These are phyloP conservation scores for Drosophila pseudoobscura DNA, from an alignment of 1,140 invertebrate species.

Conservation along the genomic window DNA sequence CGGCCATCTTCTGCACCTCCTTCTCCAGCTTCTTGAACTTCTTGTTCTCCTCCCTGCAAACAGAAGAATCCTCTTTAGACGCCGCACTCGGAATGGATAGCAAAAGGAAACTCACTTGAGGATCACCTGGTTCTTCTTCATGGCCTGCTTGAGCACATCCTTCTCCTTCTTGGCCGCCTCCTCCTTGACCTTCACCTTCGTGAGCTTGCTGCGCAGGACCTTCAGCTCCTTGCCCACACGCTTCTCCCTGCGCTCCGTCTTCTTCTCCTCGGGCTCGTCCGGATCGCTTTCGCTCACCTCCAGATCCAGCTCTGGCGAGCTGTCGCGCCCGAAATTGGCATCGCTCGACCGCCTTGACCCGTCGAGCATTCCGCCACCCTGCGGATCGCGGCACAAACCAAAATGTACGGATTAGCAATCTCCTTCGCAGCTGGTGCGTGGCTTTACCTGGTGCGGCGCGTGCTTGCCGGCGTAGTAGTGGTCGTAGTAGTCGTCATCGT, in stretches of 20 bases:
- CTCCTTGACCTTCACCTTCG: conserved; percentile 90
- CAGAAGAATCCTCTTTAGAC: neutral
- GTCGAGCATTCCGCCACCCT: conserved; percentile 75
- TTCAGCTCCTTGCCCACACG: conserved; percentile 89
- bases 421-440: conserved; percentile 2
- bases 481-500: conserved; percentile 66
- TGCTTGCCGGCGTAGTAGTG: conserved; percentile 32
- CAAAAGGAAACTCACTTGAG: conserved; percentile 84
- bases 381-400: conserved; percentile 7
- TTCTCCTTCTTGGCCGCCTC: conserved; percentile 91
- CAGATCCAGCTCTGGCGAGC: conserved; percentile 83
- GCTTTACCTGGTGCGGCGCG: conserved; percentile 65
- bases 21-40: conserved; percentile 91
- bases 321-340: conserved; percentile 71
- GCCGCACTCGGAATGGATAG: neutral
- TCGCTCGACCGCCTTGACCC: conserved; percentile 76
- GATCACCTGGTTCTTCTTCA: conserved; percentile 90
- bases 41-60: conserved; percentile 87
- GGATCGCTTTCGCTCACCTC: conserved; percentile 86
- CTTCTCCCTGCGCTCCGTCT: conserved; percentile 85
- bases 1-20: conserved; percentile 95
- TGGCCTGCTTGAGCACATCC: conserved; percentile 89
- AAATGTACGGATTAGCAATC: neutral
- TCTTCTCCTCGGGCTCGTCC: conserved; percentile 89
- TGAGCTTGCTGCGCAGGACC: conserved; percentile 90